A percentile compares a stretch with the other conserved stretches of the same genome.
Evolutionary conservation across 2,888 invertebrate genomes (phyloP).

Genomic region (Cantharis rufa): DNA sequence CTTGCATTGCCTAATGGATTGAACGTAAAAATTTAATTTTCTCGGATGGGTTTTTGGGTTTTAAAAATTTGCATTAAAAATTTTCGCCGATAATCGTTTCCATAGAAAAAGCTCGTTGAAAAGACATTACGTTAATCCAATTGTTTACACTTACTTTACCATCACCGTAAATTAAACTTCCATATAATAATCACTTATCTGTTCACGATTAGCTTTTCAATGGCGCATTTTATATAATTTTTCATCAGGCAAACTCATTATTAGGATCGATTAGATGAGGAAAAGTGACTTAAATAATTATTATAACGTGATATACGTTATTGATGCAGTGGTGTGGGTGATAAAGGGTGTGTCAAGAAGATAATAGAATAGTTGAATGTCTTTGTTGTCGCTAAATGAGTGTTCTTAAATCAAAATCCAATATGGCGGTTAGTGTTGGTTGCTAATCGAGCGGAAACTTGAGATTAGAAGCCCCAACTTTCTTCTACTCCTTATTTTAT

Average conservation of each 20-base stretch:
- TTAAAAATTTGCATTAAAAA: not conserved
- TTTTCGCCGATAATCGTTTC: not conserved
- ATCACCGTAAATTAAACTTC: not conserved
- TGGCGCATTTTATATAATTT: not conserved
- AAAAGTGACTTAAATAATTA: constrained; percentile 5
- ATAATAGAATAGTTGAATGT: constrained; percentile 55
- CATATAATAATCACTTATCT: not conserved
- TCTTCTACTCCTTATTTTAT: constrained; percentile 35
- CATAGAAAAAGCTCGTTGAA: not conserved
- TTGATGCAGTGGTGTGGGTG: constrained; percentile 35
- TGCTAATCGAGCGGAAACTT: constrained; percentile 57
- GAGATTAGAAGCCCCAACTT: constrained; percentile 50
- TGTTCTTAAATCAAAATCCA: constrained; percentile 59
- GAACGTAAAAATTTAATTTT: not conserved
- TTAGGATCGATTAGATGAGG: not conserved
- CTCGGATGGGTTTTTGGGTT: not conserved
- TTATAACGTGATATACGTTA: constrained; percentile 24
- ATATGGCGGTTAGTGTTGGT: constrained; percentile 56
- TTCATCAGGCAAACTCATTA: constrained; percentile 1
- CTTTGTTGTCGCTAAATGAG: constrained; percentile 56
- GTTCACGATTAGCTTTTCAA: not conserved
- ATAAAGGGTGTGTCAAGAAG: constrained; percentile 53
- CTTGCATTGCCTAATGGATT: not conserved
- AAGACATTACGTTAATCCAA: not conserved
- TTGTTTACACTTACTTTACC: not conserved